Evolutionary conservation across 2,888 invertebrate genomes (phyloP).

Genomic region (Ischnura elegans): DNA sequence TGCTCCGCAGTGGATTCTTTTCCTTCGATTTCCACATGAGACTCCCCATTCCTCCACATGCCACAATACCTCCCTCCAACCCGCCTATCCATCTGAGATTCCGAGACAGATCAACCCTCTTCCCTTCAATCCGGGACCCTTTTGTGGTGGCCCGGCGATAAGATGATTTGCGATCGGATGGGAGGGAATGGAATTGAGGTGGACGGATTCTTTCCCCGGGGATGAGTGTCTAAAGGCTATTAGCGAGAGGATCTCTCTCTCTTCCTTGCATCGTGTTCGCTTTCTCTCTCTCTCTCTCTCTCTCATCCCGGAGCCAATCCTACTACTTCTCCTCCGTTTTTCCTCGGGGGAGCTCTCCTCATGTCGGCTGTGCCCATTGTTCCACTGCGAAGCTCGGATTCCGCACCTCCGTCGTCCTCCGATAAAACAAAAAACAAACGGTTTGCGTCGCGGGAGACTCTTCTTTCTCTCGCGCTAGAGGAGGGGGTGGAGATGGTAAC

Average conservation of each 20-base stretch:
- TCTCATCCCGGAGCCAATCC: background rate
- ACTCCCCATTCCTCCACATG: background rate
- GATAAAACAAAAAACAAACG: slow-evolving; percentile 31
- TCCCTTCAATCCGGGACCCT: background rate
- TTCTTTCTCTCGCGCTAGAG: background rate
- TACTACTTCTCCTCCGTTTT: background rate
- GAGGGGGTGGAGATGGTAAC: slow-evolving; percentile 3
- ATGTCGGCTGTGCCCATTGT: background rate
- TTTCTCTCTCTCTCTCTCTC: background rate
- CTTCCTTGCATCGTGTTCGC: background rate
- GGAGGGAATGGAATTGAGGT: background rate
- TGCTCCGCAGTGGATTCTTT: background rate
- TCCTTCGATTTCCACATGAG: background rate
- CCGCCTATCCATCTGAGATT: background rate
- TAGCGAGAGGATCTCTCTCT: slow-evolving; percentile 12
- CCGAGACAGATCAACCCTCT: slow-evolving; percentile 5
- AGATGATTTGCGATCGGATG: slow-evolving; percentile 28
- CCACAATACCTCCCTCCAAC: too few species aligned
- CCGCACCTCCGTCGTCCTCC: background rate
- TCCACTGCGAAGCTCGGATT: background rate
- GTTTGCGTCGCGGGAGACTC: background rate
- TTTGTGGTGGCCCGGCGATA: background rate
- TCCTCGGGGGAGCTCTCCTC: background rate
- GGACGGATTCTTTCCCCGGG: background rate
- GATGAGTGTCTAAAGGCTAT: slow-evolving; percentile 35